Conservation (phyloP, 2,888 invertebrate species). For the Toxonevra muliebris region DNA sequence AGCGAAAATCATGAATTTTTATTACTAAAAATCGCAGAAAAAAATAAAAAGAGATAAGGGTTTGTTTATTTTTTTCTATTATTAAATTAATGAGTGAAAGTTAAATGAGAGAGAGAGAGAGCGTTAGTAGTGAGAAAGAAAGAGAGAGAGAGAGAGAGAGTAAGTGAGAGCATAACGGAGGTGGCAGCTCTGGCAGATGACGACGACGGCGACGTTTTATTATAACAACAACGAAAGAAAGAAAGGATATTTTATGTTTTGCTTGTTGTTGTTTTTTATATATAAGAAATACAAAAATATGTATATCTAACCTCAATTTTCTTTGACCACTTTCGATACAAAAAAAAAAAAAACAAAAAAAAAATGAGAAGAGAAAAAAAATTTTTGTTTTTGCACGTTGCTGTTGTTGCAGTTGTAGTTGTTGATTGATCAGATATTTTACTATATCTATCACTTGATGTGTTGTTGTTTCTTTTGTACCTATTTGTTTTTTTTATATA, state of each 20-base stretch:
- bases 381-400: constrained; percentile 52
- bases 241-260: constrained; percentile 1
- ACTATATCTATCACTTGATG: too few species aligned
- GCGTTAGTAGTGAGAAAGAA: background rate
- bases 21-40: too few species aligned
- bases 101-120: too few species aligned
- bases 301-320: background rate
- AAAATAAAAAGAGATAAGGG: too few species aligned
- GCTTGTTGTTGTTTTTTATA: background rate
- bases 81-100: too few species aligned
- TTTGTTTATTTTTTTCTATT: too few species aligned
- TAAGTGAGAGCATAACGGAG: constrained; percentile 29
- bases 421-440: constrained; percentile 25
- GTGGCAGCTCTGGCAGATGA: constrained; percentile 49
- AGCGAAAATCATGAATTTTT: too few species aligned
- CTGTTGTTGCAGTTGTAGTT: constrained; percentile 48
- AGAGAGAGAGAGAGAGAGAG: background rate
- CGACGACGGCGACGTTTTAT: constrained; percentile 34
- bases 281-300: background rate
- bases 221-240: background rate
- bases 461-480: too few species aligned
- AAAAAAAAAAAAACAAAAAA: constrained; percentile 10
- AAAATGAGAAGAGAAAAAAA: constrained; percentile 5
- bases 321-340: constrained; percentile 12
- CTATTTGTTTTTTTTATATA: constrained; percentile 12